phyloP scores from a whole-genome alignment of 2,888 invertebrate species.

The Sceliomorpha sp. region DNA sequence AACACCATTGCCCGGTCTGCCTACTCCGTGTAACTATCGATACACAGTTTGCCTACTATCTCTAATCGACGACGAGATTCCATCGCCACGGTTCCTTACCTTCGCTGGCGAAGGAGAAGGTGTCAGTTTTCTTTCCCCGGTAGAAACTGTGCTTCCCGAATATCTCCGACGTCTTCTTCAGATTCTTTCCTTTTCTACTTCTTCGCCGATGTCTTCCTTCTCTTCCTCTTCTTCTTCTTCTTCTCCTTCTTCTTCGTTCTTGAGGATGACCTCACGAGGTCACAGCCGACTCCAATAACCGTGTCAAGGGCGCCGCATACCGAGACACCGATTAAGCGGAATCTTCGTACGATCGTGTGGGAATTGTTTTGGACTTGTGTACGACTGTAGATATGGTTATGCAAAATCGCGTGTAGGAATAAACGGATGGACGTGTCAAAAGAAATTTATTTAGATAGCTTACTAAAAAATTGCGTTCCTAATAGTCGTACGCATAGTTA shows the following conservation, averaged over 20 bases:
- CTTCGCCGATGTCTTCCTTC: neutral
- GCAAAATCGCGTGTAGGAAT: too few species aligned
- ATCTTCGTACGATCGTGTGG: neutral
- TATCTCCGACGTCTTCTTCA: neutral
- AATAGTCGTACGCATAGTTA: too few species aligned
- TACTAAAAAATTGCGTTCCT: too few species aligned
- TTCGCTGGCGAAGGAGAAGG: constrained; percentile 11
- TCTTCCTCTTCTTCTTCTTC: neutral
- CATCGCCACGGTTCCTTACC: constrained; percentile 27
- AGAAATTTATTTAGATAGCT: too few species aligned
- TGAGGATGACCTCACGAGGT: constrained; percentile 48
- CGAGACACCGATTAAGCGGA: constrained; percentile 16
- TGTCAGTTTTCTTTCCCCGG: neutral
- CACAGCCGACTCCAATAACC: constrained; percentile 43
- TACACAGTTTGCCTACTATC: constrained; percentile 40
- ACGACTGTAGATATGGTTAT: too few species aligned
- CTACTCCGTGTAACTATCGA: constrained; percentile 40
- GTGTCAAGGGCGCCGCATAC: constrained; percentile 60
- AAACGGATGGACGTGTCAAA: too few species aligned
- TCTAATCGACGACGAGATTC: constrained; percentile 47
- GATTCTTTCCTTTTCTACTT: too few species aligned
- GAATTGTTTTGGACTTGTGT: too few species aligned
- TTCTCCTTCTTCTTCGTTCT: neutral
- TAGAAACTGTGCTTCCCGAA: too few species aligned
- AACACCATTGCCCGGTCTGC: constrained; percentile 38